Evolutionary conservation across 1,140 invertebrate species (phyloP).

Genomic region (Lamellibrachia luymesi): DNA sequence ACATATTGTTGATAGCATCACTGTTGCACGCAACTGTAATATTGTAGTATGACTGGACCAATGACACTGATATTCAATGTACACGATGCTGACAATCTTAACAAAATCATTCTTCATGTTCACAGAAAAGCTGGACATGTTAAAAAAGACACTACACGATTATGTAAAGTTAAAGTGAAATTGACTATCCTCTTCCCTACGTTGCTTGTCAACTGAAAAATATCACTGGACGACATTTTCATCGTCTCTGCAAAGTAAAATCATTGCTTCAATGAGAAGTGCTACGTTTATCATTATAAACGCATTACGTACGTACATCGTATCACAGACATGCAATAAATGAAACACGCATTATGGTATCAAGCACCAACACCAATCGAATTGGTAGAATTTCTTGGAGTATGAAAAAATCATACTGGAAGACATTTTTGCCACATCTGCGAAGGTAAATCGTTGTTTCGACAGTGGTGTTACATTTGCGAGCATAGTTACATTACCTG

Average conservation of each 20-base stretch:
- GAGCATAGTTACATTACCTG: not conserved
- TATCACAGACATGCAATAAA: not conserved
- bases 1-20: too few species aligned
- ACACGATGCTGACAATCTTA: too few species aligned
- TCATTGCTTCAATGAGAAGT: not conserved
- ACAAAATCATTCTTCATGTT: too few species aligned
- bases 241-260: not conserved
- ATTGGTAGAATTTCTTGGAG: not conserved
- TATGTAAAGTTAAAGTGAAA: too few species aligned
- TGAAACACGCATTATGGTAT: not conserved
- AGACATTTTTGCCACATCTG: not conserved
- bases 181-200: too few species aligned
- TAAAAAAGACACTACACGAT: too few species aligned
- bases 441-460: not conserved
- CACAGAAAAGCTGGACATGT: too few species aligned
- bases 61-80: too few species aligned
- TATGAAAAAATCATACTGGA: not conserved
- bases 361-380: not conserved
- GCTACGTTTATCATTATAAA: not conserved
- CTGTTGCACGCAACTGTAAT: too few species aligned
- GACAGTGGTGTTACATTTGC: not conserved
- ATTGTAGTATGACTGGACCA: too few species aligned
- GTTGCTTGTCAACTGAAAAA: not conserved
- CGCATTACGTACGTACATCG: not conserved
- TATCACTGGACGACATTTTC: not conserved